Conservation (phyloP, 2,113 vertebrate species). For the Gadus chalcogrammus region DNA sequence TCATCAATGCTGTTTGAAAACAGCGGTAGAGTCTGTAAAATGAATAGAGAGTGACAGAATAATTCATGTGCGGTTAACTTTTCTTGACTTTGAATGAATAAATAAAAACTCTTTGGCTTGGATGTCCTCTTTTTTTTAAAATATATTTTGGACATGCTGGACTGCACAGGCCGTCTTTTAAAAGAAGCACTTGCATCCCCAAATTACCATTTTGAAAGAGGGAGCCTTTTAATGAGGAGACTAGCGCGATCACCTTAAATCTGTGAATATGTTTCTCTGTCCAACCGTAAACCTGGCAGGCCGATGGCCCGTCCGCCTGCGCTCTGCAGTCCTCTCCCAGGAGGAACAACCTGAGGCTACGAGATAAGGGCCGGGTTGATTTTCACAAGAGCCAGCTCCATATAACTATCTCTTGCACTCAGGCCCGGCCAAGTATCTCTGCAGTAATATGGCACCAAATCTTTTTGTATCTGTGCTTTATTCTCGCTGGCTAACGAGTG, state of each 20-base stretch:
- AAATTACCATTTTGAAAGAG: constrained; percentile 7
- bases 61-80: no score
- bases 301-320: constrained; percentile 8
- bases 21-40: no score
- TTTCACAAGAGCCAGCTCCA: constrained; percentile 29
- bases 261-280: constrained; percentile 22
- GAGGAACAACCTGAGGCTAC: constrained; percentile 39
- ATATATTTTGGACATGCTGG: constrained; percentile 3
- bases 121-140: neutral
- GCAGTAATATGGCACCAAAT: no score
- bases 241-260: constrained; percentile 43
- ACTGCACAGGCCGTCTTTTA: neutral
- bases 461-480: no score
- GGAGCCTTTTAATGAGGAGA: constrained; percentile 17
- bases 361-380: constrained; percentile 32
- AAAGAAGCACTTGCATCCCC: neutral
- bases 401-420: constrained; percentile 33
- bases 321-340: constrained; percentile 24
- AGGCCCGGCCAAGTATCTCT: neutral
- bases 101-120: no score
- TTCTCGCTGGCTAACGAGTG: no score
- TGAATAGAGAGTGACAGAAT: no score
- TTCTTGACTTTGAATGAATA: no score
- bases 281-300: constrained; percentile 5
- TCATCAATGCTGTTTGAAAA: no score